A percentile compares a stretch with the other conserved stretches of the same genome.
These are phyloP conservation scores for Stichodactyla mertensii DNA, from an alignment of 64 coral and sea anemone species.

Conservation along the genomic window DNA sequence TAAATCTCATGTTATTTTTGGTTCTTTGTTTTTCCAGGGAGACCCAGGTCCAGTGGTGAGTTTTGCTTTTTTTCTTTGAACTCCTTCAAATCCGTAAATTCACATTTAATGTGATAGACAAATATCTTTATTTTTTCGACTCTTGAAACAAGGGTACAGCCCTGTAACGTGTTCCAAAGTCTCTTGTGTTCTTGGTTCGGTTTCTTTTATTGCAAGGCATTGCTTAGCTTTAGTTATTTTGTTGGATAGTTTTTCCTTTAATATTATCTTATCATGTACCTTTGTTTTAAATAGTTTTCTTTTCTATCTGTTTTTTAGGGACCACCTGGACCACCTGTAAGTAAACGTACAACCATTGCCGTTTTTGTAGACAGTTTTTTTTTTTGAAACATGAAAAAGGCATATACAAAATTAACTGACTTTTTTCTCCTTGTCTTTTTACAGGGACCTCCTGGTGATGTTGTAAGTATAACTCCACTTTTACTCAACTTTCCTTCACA, in stretches of 20 bases:
- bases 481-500: background rate
- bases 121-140: too few relatives aligned
- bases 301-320: conserved; percentile 44
- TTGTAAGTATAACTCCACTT: conserved; percentile 47
- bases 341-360: background rate
- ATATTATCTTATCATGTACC: too few relatives aligned
- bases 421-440: background rate
- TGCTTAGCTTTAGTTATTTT: too few relatives aligned
- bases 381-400: background rate
- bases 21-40: conserved; percentile 35
- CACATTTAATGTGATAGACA: too few relatives aligned
- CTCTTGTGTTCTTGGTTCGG: too few relatives aligned
- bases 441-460: conserved; percentile 91
- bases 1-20: background rate
- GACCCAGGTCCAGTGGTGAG: conserved; percentile 57
- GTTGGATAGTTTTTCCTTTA: too few relatives aligned
- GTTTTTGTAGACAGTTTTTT: background rate
- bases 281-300: background rate
- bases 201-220: too few relatives aligned
- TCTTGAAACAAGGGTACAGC: too few relatives aligned
- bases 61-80: background rate
- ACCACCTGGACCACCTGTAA: conserved; percentile 84
- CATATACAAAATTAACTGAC: background rate
- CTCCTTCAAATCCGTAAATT: too few relatives aligned
- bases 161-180: too few relatives aligned